Conservation (phyloP, 37 sponge, comb jelly and placozoan species). For the Halichondria panicea region DNA sequence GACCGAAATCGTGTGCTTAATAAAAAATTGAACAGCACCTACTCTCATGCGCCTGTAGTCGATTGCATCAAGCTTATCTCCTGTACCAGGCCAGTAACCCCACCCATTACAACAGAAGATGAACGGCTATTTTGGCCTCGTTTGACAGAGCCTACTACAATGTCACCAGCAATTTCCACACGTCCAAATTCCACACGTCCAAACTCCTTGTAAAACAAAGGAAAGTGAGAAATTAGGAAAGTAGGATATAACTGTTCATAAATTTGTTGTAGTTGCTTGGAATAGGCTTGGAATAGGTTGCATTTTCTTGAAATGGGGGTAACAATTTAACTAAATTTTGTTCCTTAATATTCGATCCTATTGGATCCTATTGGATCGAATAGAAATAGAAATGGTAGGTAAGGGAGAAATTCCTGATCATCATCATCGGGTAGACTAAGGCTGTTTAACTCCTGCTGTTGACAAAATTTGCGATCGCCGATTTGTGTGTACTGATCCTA, state of each 20-base stretch:
- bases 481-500: constrained; percentile 55
- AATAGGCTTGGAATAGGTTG: not conserved
- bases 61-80: not conserved
- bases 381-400: not conserved
- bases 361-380: not conserved
- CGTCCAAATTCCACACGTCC: constrained; percentile 15
- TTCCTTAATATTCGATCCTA: no score
- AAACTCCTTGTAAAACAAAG: constrained; percentile 16
- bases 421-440: no score
- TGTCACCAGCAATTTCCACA: constrained; percentile 35
- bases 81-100: constrained; percentile 44
- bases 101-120: constrained; percentile 38
- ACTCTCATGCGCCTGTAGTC: constrained; percentile 3
- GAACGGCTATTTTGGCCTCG: constrained; percentile 2
- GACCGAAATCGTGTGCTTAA: constrained; percentile 6
- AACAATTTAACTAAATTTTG: constrained; percentile 5
- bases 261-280: not conserved
- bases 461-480: constrained; percentile 24
- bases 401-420: not conserved
- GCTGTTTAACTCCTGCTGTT: no score
- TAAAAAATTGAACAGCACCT: constrained; percentile 37
- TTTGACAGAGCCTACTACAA: no score
- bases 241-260: constrained; percentile 25
- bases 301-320: not conserved
- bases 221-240: not conserved